Evolutionary conservation across 2,797 vertebrate genomes (phyloP).

Genomic region (Petrocephalus sullivani): DNA sequence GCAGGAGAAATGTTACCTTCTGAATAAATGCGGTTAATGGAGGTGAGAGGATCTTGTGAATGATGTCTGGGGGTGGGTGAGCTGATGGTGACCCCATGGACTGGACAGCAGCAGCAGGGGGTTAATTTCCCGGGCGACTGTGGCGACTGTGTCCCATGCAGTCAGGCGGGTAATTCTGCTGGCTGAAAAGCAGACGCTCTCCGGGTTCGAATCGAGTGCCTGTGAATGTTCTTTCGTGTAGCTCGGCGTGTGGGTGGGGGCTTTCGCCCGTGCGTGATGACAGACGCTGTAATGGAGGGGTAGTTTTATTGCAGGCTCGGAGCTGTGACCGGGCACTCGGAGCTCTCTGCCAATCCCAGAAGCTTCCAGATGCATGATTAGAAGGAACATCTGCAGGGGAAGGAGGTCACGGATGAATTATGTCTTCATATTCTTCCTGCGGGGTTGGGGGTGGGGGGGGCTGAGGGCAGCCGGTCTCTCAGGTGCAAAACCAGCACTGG

Average conservation of each 20-base stretch:
- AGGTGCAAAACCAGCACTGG: slow-evolving; percentile 25
- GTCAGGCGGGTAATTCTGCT: slow-evolving; percentile 50
- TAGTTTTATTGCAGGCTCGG: slow-evolving; percentile 39
- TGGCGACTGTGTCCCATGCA: neutral
- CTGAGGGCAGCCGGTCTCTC: slow-evolving; percentile 16
- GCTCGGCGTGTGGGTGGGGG: slow-evolving; percentile 48
- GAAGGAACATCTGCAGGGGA: slow-evolving; percentile 46
- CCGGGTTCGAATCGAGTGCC: slow-evolving; percentile 49
- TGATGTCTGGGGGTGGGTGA: neutral
- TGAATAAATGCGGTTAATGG: neutral
- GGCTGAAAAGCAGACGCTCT: slow-evolving; percentile 54
- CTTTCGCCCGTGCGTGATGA: slow-evolving; percentile 47
- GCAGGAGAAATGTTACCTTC: neutral
- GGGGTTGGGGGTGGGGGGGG: neutral
- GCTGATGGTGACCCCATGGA: neutral
- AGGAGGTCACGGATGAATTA: slow-evolving; percentile 43
- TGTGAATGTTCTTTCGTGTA: slow-evolving; percentile 50
- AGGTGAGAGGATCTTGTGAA: neutral
- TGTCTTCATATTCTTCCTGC: slow-evolving; percentile 25
- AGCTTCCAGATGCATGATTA: slow-evolving; percentile 66
- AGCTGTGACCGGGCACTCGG: slow-evolving; percentile 30
- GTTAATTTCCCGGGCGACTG: neutral
- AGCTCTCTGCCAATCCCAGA: slow-evolving; percentile 36
- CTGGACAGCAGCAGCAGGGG: neutral
- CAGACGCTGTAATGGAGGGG: slow-evolving; percentile 46